A percentile compares a stretch with the other conserved stretches of the same genome.
Evolutionary conservation across 1,140 invertebrate species (phyloP).

Genomic region (Drosophila nigromelanica): DNA sequence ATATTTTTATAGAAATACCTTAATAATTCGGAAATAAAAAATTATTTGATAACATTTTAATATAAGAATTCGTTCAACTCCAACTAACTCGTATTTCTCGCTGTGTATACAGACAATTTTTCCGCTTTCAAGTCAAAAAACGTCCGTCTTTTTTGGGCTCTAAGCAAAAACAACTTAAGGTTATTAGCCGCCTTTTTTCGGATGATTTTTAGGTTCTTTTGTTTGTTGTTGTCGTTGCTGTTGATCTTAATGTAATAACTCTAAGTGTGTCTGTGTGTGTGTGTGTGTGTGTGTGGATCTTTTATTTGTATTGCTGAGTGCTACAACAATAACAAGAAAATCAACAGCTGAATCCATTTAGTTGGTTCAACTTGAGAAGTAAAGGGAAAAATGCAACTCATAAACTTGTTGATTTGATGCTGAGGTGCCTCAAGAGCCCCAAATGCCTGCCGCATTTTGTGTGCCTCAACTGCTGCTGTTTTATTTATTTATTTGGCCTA

Average conservation of each 20-base stretch:
- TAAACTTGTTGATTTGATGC: slow-evolving; percentile 60
- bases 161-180: slow-evolving; percentile 49
- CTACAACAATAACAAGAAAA: not conserved
- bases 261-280: slow-evolving; percentile 1
- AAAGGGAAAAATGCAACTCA: slow-evolving; percentile 60
- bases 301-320: slow-evolving; percentile 19
- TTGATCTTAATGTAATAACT: slow-evolving; percentile 51
- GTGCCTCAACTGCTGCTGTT: slow-evolving; percentile 15
- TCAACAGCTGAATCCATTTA: slow-evolving; percentile 16
- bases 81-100: slow-evolving; percentile 3
- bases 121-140: slow-evolving; percentile 23
- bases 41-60: not conserved
- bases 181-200: slow-evolving; percentile 59
- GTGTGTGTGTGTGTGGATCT: slow-evolving; percentile 5
- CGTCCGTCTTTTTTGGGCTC: slow-evolving; percentile 7
- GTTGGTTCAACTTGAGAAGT: slow-evolving; percentile 13
- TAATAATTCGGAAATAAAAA: not conserved
- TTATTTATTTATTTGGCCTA: slow-evolving; percentile 65
- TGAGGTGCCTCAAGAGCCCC: slow-evolving; percentile 41
- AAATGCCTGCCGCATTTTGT: slow-evolving; percentile 26
- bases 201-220: slow-evolving; percentile 49
- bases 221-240: slow-evolving; percentile 36
- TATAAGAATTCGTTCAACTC: not conserved
- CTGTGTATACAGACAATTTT: slow-evolving; percentile 17
- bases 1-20: not conserved